A percentile compares a stretch with the other conserved stretches of the same genome.
Evolutionary conservation across 2,888 invertebrate species (phyloP).

Genomic region (Cordilura impudica): DNA sequence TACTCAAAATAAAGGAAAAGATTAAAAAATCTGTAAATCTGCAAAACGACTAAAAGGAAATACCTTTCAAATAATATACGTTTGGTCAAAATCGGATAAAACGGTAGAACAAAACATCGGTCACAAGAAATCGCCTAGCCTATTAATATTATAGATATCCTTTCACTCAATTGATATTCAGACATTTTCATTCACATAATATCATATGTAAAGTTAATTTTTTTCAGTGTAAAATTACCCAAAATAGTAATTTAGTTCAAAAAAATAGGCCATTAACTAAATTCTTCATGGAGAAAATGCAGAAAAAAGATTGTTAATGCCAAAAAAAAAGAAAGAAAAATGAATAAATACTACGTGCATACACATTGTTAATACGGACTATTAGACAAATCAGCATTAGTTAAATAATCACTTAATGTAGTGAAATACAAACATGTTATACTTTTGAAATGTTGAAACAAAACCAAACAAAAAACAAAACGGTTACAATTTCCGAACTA

Average conservation of each 20-base stretch:
- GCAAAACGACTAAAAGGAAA: too few species aligned
- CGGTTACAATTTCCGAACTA: slow-evolving; percentile 15
- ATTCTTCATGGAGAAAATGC: background rate
- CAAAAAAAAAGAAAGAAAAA: slow-evolving; percentile 19
- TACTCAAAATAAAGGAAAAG: too few species aligned
- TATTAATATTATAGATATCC: too few species aligned
- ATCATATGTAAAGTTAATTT: too few species aligned
- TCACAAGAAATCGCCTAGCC: too few species aligned
- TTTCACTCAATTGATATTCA: too few species aligned
- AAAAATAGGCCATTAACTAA: slow-evolving; percentile 22
- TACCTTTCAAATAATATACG: too few species aligned
- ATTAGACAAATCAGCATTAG: slow-evolving; percentile 58
- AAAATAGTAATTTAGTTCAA: slow-evolving; percentile 24
- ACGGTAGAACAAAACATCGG: too few species aligned
- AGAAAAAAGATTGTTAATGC: slow-evolving; percentile 16
- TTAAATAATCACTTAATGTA: slow-evolving; percentile 46
- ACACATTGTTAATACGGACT: slow-evolving; percentile 51
- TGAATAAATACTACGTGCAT: background rate
- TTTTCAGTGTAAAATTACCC: background rate
- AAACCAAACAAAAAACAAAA: slow-evolving; percentile 4
- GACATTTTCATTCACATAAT: too few species aligned
- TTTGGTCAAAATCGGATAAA: too few species aligned
- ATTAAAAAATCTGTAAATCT: too few species aligned
- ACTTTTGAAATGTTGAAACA: slow-evolving; percentile 10
- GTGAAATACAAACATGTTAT: slow-evolving; percentile 27